phyloP scores from a whole-genome alignment of 2,797 vertebrate genomes.

The Molossus alvarezi region DNA sequence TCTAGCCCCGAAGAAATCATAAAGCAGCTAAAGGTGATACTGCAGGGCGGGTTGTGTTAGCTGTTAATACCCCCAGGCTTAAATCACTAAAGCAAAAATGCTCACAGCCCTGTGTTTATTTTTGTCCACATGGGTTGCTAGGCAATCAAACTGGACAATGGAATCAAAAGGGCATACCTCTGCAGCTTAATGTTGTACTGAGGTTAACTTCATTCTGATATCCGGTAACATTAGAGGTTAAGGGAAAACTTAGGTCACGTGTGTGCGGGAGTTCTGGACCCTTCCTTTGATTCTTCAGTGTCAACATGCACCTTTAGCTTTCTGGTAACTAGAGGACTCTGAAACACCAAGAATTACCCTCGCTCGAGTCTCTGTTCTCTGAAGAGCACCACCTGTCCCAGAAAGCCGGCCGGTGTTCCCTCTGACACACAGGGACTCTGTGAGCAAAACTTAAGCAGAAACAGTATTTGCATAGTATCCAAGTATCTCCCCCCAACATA shows the following conservation, averaged over 20 bases:
- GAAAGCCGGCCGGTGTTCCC: not conserved
- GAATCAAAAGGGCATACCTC: not conserved
- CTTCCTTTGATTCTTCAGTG: not conserved
- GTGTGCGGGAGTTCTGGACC: too few relatives aligned
- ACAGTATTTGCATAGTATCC: not conserved
- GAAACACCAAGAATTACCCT: not conserved
- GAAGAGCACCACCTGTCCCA: not conserved
- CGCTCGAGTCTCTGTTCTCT: not conserved
- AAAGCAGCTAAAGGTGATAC: not conserved
- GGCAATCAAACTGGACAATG: not conserved
- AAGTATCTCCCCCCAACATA: not conserved
- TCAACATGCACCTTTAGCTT: not conserved
- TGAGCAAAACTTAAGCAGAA: not conserved
- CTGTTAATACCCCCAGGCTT: not conserved
- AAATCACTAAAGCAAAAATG: too few relatives aligned
- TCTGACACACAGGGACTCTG: not conserved
- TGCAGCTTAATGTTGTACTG: not conserved
- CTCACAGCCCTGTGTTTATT: not conserved
- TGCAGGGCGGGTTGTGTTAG: not conserved
- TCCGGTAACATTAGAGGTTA: not conserved
- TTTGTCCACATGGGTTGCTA: not conserved
- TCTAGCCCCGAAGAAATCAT: not conserved
- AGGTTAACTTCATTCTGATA: not conserved
- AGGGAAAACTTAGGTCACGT: not conserved
- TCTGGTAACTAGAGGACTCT: not conserved